Evolutionary conservation across 2,113 vertebrate genomes (phyloP), one percentile per base, ranked within the genome.

Genomic region (Micronycteris hirsuta): DNA sequence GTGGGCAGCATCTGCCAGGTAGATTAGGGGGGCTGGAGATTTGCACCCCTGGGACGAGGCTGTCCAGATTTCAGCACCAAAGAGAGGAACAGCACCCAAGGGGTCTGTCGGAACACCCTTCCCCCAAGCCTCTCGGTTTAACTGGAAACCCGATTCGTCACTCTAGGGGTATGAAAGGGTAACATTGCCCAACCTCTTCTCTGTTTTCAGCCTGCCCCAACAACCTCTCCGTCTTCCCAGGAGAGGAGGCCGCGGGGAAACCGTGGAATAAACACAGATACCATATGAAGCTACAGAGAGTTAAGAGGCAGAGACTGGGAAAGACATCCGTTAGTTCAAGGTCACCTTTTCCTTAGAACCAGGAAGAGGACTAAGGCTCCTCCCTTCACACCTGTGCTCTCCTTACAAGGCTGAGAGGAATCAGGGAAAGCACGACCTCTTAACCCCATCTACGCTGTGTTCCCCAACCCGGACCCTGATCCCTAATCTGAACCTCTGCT

Each of bases 31-130:
- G 52, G 8, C 84, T 0, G 1, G 70, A 54, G 61, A 12, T 65
- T 61, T 47, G 33, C 47, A 28, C 16, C 54, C 43, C 93, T 1
- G 54, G 74, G 43, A 36, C 47, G 31, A 52, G 52, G 81, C 17
- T 4, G 56, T 36, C 63, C 83, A 26, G 80, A 96, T 96, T 98
- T 98, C 97, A 98, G 97, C 97, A 98, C 97, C 96, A 77, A 93
- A 86, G 28, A 16, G 76, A 95, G 97, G 96, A 97, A 97, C 97
- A 96, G 97, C 97, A 96, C 96, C 81, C 96, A 26, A 76, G 38
- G 94, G 96, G 92, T 76, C 70, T 70, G n/a, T 73, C 10, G 33
- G 22, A 95, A 58, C 68, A 94, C 95, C 90, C 85, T 89, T 49
- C 92, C 85, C 76, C 87, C 67, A 16, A 93, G 19, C 13, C 36